phyloP scores from a whole-genome alignment of 2,113 vertebrate species.

The Nesoenas mayeri region DNA sequence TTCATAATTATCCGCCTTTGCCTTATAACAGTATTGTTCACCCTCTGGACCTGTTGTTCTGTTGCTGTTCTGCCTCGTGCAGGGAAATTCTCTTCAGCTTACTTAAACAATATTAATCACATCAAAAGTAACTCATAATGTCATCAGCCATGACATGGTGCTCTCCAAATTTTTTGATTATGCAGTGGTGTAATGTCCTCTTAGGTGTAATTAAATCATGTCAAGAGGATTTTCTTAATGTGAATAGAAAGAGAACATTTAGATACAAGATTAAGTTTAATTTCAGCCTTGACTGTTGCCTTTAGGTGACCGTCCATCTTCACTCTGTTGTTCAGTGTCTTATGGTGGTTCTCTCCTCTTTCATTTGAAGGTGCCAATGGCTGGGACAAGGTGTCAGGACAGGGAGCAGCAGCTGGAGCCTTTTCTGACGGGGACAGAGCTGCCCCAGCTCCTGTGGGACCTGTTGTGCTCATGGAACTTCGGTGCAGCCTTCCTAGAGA shows the following conservation, averaged over 20 bases:
- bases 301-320: neutral
- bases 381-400: fast-evolving
- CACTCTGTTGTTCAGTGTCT: fast-evolving
- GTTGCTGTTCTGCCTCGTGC: slow-evolving; percentile 2
- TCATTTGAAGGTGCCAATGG: fast-evolving
- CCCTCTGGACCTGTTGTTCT: slow-evolving; percentile 61
- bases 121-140: slow-evolving; percentile 55
- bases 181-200: slow-evolving; percentile 13
- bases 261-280: neutral
- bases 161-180: neutral
- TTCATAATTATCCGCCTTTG: slow-evolving; percentile 63
- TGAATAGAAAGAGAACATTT: neutral
- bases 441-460: fast-evolving
- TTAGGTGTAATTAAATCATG: slow-evolving; percentile 52
- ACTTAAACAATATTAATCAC: slow-evolving; percentile 54
- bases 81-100: slow-evolving; percentile 16
- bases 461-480: fast-evolving
- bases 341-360: neutral
- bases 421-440: fast-evolving
- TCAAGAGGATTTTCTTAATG: neutral
- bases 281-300: neutral
- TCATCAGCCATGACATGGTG: slow-evolving; percentile 10
- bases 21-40: slow-evolving; percentile 34
- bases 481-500: fast-evolving
- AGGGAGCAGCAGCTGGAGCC: fast-evolving